A percentile compares a stretch with the other conserved stretches of the same genome.
phyloP scores from a whole-genome alignment of 2,888 invertebrate species.

The Cryptocheilus praepositus region DNA sequence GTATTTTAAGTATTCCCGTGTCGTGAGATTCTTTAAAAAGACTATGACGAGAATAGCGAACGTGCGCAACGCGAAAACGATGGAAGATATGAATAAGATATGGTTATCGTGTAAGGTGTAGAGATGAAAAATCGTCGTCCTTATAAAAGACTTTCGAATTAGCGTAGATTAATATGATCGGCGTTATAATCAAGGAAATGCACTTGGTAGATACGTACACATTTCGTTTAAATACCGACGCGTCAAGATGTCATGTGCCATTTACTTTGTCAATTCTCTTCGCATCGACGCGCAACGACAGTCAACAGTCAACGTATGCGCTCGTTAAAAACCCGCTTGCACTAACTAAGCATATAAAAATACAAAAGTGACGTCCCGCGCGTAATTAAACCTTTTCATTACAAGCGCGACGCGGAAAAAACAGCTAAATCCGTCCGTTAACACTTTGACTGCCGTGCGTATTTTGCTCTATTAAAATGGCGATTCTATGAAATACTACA shows the following conservation, averaged over 20 bases:
- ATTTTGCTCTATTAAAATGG: too few relatives aligned
- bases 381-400: not conserved
- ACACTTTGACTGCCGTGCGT: too few relatives aligned
- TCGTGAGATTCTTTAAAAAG: not conserved
- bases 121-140: too few relatives aligned
- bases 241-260: not conserved
- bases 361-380: conserved; percentile 4
- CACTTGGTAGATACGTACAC: too few relatives aligned
- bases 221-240: not conserved
- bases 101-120: too few relatives aligned
- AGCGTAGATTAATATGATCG: conserved; percentile 1
- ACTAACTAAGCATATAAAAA: conserved; percentile 9
- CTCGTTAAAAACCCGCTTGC: too few relatives aligned
- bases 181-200: not conserved
- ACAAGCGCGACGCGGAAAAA: not conserved
- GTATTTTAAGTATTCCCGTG: conserved; percentile 2
- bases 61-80: not conserved
- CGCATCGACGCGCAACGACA: not conserved
- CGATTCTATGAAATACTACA: too few relatives aligned
- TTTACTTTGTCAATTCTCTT: not conserved
- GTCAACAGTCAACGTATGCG: too few relatives aligned
- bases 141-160: conserved; percentile 1
- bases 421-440: not conserved
- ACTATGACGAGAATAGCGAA: not conserved
- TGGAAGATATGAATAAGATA: not conserved